These are phyloP conservation scores for Taxidea taxus DNA, from an alignment of 2,113 vertebrate species.

Conservation along the genomic window DNA sequence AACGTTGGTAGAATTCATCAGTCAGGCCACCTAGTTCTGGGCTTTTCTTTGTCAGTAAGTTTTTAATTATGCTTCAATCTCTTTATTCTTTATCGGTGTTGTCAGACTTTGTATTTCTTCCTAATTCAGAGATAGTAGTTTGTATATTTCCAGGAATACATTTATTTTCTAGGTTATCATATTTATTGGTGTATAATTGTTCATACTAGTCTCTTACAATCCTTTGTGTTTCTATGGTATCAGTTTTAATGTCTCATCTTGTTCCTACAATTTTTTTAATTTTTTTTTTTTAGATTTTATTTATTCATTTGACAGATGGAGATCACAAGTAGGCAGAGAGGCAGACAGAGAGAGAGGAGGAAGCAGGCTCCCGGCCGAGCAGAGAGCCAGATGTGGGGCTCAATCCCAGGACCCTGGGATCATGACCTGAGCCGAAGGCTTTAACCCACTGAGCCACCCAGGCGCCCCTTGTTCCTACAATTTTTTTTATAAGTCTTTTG, in stretches of 20 bases:
- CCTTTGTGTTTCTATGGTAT: background rate
- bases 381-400: too few species aligned
- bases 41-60: background rate
- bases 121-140: background rate
- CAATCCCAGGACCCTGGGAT: too few species aligned
- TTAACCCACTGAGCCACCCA: too few species aligned
- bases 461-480: background rate
- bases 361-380: too few species aligned
- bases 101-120: background rate
- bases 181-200: background rate
- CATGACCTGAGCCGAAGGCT: too few species aligned
- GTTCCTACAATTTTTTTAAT: background rate
- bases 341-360: too few species aligned
- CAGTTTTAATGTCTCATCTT: background rate
- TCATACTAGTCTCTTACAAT: background rate
- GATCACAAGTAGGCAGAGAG: too few species aligned
- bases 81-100: background rate
- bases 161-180: background rate
- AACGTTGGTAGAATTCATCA: background rate
- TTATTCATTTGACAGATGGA: too few species aligned
- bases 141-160: background rate
- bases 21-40: background rate
- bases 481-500: background rate
- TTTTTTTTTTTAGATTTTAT: too few species aligned
- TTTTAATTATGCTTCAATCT: background rate